These are phyloP conservation scores for Alces alces DNA, from an alignment of 2,113 vertebrate species.

Conservation along the genomic window DNA sequence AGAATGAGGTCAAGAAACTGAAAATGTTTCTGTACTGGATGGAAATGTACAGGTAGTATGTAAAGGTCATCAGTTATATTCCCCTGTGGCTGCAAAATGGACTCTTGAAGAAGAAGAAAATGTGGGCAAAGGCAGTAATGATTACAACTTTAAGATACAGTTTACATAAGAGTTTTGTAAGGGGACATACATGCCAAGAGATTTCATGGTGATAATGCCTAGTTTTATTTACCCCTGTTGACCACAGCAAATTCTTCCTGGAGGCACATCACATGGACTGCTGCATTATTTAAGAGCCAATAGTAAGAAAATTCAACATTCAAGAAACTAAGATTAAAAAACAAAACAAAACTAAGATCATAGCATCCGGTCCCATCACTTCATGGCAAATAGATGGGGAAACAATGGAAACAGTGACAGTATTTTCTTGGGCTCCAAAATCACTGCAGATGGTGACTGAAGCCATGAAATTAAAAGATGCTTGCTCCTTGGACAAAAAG, in stretches of 20 bases:
- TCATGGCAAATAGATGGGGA: neutral
- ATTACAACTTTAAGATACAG: conserved; percentile 7
- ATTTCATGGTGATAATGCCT: neutral
- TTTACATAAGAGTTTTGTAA: neutral
- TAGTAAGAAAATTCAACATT: neutral
- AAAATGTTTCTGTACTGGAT: neutral
- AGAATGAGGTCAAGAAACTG: conserved; percentile 21
- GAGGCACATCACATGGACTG: neutral
- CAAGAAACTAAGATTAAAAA: neutral
- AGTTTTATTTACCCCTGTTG: neutral
- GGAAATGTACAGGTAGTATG: neutral
- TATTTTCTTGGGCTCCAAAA: neutral
- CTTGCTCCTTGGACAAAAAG: neutral
- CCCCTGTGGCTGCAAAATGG: neutral
- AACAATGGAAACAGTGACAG: neutral
- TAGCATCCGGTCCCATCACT: neutral
- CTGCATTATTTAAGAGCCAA: neutral
- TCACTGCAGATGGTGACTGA: neutral
- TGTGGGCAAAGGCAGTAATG: neutral
- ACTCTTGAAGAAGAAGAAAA: neutral
- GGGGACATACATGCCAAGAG: neutral
- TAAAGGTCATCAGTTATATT: neutral
- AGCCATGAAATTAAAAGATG: neutral
- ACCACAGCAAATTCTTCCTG: neutral
- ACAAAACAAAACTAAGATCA: neutral